These are phyloP conservation scores for Acropternis orthonyx DNA, from an alignment of 2,797 vertebrate genomes.

Conservation along the genomic window DNA sequence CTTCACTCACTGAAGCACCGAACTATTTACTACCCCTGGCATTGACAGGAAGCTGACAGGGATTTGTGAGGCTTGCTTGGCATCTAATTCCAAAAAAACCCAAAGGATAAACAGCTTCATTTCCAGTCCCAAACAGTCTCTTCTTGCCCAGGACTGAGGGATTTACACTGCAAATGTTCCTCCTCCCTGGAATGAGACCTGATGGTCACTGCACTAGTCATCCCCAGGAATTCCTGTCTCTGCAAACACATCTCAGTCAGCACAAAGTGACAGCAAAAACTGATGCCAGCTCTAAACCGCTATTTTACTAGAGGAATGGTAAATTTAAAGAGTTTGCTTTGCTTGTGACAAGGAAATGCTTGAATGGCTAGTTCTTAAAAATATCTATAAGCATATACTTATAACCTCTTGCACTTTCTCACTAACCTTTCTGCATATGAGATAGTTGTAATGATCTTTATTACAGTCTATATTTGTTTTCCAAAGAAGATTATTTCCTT, in stretches of 20 bases:
- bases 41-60: accelerated
- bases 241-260: not conserved
- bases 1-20: not conserved
- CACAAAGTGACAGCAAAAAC: not conserved
- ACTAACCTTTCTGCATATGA: not conserved
- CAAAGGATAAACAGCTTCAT: not conserved
- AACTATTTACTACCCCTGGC: not conserved
- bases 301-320: not conserved
- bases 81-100: not conserved
- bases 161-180: not conserved
- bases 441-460: not conserved
- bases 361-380: not conserved
- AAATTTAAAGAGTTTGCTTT: not conserved
- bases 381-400: not conserved
- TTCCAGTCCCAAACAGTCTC: not conserved
- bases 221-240: not conserved
- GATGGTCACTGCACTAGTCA: not conserved
- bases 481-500: not conserved
- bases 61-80: not conserved
- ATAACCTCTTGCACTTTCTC: not conserved
- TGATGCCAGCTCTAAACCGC: not conserved
- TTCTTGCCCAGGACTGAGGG: not conserved
- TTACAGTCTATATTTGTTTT: not conserved
- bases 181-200: not conserved
- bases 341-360: not conserved